Evolutionary conservation across 2,113 vertebrate species (phyloP).

Genomic region (Vulpes lagopus): DNA sequence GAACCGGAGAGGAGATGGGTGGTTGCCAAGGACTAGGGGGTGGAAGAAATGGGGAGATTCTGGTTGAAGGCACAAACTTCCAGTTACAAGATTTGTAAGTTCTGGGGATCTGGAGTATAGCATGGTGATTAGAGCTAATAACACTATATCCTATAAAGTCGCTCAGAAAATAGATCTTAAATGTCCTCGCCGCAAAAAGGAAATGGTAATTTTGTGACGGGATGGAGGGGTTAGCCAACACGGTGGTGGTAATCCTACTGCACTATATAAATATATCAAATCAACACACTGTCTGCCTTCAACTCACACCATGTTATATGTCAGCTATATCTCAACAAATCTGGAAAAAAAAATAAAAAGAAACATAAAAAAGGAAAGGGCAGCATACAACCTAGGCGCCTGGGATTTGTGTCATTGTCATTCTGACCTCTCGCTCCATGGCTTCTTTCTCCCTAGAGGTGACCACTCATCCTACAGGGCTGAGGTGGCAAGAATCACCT

Average conservation of each 20-base stretch:
- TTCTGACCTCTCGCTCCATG: accelerated
- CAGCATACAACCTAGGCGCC: accelerated
- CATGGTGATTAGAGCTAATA: neutral
- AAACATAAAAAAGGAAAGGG: neutral
- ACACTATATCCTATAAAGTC: neutral
- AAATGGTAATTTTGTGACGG: neutral
- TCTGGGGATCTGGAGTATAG: neutral
- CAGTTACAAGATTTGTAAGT: neutral
- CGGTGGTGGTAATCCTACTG: accelerated
- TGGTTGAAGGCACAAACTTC: too few species aligned
- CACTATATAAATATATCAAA: accelerated
- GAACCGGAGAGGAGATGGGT: neutral
- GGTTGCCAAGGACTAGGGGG: neutral
- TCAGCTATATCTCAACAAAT: neutral
- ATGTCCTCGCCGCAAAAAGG: neutral
- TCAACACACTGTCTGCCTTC: neutral
- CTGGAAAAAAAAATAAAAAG: neutral
- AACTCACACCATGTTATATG: neutral
- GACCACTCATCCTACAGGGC: accelerated
- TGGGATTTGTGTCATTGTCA: accelerated
- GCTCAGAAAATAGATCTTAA: neutral
- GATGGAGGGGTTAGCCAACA: neutral
- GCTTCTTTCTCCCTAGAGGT: accelerated
- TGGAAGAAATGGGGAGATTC: accelerated
- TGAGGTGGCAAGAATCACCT: accelerated